Evolutionary conservation across 35 echinoderm and acorn worm genomes (phyloP).

Genomic region (Ptychodera flava): DNA sequence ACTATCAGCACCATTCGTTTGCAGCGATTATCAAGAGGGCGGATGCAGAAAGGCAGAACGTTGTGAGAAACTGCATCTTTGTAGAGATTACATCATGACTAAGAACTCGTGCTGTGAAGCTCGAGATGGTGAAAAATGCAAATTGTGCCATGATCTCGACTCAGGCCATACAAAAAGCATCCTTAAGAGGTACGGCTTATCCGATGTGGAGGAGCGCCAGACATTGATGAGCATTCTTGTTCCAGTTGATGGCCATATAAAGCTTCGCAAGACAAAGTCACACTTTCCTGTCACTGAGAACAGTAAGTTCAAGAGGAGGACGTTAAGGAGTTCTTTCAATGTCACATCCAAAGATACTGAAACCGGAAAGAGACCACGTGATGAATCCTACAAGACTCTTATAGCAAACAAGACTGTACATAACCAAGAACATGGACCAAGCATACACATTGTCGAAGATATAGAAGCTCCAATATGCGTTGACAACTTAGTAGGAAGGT

Average conservation of each 20-base stretch:
- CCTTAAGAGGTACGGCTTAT: neutral
- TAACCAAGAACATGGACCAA: no score
- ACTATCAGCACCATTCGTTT: neutral
- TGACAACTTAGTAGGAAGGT: neutral
- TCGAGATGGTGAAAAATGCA: neutral
- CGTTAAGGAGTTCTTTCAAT: no score
- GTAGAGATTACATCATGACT: neutral
- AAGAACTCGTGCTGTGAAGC: neutral
- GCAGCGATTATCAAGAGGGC: neutral
- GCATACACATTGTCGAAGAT: neutral
- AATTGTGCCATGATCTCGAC: neutral
- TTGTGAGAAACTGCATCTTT: neutral
- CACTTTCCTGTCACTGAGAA: no score
- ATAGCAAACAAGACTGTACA: no score
- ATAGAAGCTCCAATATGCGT: neutral
- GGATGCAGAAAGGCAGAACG: neutral
- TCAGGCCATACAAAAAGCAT: neutral
- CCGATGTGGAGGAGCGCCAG: neutral
- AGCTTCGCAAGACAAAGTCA: neutral
- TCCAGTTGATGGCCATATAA: neutral
- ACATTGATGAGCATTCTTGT: neutral
- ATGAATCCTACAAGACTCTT: no score
- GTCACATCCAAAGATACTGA: no score
- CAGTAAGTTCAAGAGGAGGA: no score
- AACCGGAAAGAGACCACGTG: no score